Evolutionary conservation across 35 echinoderm and acorn worm genomes (phyloP).

Genomic region (Antedon bifida): DNA sequence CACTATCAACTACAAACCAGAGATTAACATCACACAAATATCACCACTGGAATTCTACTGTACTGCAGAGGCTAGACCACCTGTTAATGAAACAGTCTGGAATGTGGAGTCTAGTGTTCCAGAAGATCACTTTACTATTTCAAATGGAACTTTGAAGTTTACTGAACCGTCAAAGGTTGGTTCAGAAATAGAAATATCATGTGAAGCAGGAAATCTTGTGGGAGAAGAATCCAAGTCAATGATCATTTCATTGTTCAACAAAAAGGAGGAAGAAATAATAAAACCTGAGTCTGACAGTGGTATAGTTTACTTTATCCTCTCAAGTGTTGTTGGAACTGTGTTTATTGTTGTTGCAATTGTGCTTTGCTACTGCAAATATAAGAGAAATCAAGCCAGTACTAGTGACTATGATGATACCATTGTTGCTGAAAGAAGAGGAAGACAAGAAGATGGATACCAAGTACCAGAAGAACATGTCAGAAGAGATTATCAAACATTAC

Average conservation of each 20-base stretch:
- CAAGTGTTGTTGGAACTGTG: no score
- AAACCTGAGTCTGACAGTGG: no score
- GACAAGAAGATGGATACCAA: no score
- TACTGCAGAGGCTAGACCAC: not conserved
- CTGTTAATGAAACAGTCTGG: not conserved
- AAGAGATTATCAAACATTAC: no score
- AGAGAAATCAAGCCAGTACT: no score
- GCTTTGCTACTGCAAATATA: no score
- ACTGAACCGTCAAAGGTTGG: not conserved
- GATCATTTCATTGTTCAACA: no score
- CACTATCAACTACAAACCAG: not conserved
- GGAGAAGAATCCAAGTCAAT: not conserved
- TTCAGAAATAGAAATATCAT: not conserved
- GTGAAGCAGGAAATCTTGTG: not conserved
- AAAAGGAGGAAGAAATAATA: not conserved
- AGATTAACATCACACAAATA: not conserved
- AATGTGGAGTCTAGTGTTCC: not conserved
- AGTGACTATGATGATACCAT: no score
- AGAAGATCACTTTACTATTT: not conserved
- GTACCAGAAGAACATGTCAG: no score
- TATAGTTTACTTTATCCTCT: no score
- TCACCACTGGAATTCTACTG: not conserved
- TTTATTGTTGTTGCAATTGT: no score
- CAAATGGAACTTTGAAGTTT: not conserved
- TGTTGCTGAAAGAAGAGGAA: no score